Conservation (phyloP, 2,888 invertebrate genomes). For the Schrankia costaestrigalis region DNA sequence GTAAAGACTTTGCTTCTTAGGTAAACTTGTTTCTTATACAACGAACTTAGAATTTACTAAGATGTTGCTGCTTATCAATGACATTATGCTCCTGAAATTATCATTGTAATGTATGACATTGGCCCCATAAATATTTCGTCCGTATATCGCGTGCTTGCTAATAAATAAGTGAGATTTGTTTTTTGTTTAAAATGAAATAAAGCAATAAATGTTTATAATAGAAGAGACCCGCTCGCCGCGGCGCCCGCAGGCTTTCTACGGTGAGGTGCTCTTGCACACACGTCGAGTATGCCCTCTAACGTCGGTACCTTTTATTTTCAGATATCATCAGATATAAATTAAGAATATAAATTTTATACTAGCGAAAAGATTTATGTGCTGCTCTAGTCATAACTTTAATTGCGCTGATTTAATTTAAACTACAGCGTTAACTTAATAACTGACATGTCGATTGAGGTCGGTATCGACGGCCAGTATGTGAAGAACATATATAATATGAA, state of each 20-base stretch:
- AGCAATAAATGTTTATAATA: constrained; percentile 60
- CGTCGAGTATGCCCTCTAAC: constrained; percentile 23
- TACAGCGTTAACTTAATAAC: constrained; percentile 11
- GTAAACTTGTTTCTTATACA: too few species aligned
- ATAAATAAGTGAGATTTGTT: constrained; percentile 46
- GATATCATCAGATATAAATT: constrained; percentile 29
- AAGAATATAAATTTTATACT: constrained; percentile 26
- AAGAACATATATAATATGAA: too few species aligned
- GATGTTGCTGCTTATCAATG: too few species aligned
- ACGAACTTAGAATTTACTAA: too few species aligned
- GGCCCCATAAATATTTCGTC: too few species aligned
- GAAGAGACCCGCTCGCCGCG: constrained; percentile 43
- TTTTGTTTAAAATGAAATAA: constrained; percentile 60
- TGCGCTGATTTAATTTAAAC: constrained; percentile 42
- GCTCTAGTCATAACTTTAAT: constrained; percentile 37
- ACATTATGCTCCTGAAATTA: too few species aligned
- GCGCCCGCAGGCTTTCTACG: constrained; percentile 36
- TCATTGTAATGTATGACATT: too few species aligned
- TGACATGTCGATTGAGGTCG: constrained; percentile 41
- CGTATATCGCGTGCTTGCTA: background rate
- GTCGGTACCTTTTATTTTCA: constrained; percentile 36
- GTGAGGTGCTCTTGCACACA: constrained; percentile 14
- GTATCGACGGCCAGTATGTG: constrained; percentile 32
- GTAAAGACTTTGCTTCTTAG: too few species aligned
- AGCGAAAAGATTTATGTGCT: constrained; percentile 5